Conservation (phyloP, 2,113 vertebrate species). For the Thoracochromis brauschi region DNA sequence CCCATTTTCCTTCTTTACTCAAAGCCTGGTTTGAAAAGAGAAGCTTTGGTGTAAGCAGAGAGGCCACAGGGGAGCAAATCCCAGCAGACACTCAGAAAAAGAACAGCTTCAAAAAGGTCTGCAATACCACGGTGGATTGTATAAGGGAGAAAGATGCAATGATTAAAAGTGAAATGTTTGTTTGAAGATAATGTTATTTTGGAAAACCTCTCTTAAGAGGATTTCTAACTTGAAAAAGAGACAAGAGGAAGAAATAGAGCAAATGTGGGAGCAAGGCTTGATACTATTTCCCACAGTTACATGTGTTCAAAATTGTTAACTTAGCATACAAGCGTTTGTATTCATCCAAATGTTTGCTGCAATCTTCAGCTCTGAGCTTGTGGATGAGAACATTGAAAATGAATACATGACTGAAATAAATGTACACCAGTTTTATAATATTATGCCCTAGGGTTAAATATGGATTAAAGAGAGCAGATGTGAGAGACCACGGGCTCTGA, state of each 20-base stretch:
- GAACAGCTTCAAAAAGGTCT: slow-evolving; percentile 72
- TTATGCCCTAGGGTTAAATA: neutral
- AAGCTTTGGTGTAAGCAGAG: slow-evolving; percentile 74
- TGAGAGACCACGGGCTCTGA: slow-evolving; percentile 13
- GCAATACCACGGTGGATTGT: slow-evolving; percentile 63
- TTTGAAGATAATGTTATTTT: slow-evolving; percentile 80
- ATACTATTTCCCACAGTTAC: slow-evolving; percentile 67
- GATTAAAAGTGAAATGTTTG: slow-evolving; percentile 80
- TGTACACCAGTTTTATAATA: neutral
- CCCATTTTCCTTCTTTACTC: slow-evolving; percentile 46
- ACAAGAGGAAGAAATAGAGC: slow-evolving; percentile 50
- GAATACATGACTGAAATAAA: slow-evolving; percentile 1
- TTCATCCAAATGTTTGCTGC: slow-evolving; percentile 5
- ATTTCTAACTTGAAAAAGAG: slow-evolving; percentile 60
- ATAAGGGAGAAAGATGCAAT: slow-evolving; percentile 66
- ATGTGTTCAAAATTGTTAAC: slow-evolving; percentile 49
- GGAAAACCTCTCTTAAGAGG: slow-evolving; percentile 70
- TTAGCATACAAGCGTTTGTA: neutral
- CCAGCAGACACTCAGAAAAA: slow-evolving; percentile 64
- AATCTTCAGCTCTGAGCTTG: neutral
- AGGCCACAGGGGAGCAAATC: slow-evolving; percentile 68
- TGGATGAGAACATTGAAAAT: neutral
- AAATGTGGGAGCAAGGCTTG: slow-evolving; percentile 50
- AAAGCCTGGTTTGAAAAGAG: slow-evolving; percentile 72
- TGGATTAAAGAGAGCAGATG: slow-evolving; percentile 22